These are phyloP conservation scores for Astur gentilis DNA, from an alignment of 2,113 vertebrate genomes.

Conservation along the genomic window DNA sequence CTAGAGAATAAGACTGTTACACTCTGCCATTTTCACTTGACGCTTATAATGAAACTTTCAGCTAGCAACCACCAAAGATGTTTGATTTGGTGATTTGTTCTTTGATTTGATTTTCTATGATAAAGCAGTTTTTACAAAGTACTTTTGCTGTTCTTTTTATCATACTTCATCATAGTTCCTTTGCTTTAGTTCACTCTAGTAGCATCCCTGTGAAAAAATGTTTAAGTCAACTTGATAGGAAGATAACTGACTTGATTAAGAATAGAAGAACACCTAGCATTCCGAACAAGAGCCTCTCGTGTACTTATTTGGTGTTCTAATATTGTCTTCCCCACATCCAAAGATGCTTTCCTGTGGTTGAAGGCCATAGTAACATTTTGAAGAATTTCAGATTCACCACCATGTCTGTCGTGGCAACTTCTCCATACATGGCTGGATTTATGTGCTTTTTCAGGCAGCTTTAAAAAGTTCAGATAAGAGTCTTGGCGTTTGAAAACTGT, in stretches of 20 bases:
- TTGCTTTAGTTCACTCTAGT: not conserved
- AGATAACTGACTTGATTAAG: not conserved
- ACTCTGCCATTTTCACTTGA: not conserved
- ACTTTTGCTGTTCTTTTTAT: not conserved
- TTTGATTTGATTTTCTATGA: not conserved
- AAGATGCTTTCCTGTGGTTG: not conserved
- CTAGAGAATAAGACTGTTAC: not conserved
- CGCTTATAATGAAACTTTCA: not conserved
- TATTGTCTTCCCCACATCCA: not conserved
- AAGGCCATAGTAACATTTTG: not conserved
- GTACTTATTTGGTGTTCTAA: not conserved
- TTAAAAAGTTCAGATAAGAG: not conserved
- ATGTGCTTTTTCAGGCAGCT: not conserved
- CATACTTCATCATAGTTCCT: not conserved
- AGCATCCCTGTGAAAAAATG: not conserved
- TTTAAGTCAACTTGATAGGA: not conserved
- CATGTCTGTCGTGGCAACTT: not conserved
- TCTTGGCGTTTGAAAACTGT: not conserved
- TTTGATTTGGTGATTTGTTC: not conserved
- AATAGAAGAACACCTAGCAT: not conserved
- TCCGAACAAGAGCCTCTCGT: not conserved
- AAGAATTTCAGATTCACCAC: not conserved
- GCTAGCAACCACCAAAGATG: not conserved
- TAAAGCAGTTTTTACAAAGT: not conserved
- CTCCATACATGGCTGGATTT: not conserved